Base-by-base conservation (phyloP, 2,888 invertebrate genomes). In the Drosophila diplacantha region DNA sequence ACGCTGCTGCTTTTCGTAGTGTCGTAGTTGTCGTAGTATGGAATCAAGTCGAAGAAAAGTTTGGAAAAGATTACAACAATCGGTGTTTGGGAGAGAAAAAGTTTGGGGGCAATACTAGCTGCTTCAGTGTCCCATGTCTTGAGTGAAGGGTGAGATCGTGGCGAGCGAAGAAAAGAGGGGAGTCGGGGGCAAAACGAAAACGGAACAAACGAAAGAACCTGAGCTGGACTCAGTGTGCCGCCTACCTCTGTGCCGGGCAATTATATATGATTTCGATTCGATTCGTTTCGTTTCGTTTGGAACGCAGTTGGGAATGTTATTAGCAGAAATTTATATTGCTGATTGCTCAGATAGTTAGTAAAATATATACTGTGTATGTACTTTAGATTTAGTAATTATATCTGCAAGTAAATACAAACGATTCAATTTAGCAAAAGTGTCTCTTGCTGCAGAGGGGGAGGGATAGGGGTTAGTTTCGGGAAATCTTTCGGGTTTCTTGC, bases 341-440 rank as follows among this genome's bases (percentile, higher is more conserved):
- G 39, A 39, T 39, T 39, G 22, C 39, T 39, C 60, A 50, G 60
- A 38, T 69, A 61, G 65, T 67, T 78, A 72, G 74, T 78, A 81
- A 80, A 81, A 77, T 82, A 70, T 72, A 78, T 70, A 46, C 44
- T 46, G 44, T 75, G 66, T 73, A 71, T 74, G 78, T 64, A 69
- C 64, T 75, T 81, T 75, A 73, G 59, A 59, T 60, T 78, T 85
- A 66, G 67, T 85, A 86, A 85, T 86, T 82, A 75, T 85, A 86
- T 86, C 86, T 86, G 86, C 76, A 86, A 86, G 79, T 81, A 86
- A 79, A 86, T 76, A 85, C 81, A 86, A 83, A 85, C 65, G 73
- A 75, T 81, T 75, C 69, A 73, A 73, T 81, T 80, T 78, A 78
- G 76, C 74, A 65, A 34, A 46, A 46, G 39, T 46, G 39, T 39